Percentiles rank a stretch among this genome's conserved stretches.
Evolutionary conservation across 1,140 invertebrate genomes (phyloP).

Genomic region (Arctopsyche grandis): DNA sequence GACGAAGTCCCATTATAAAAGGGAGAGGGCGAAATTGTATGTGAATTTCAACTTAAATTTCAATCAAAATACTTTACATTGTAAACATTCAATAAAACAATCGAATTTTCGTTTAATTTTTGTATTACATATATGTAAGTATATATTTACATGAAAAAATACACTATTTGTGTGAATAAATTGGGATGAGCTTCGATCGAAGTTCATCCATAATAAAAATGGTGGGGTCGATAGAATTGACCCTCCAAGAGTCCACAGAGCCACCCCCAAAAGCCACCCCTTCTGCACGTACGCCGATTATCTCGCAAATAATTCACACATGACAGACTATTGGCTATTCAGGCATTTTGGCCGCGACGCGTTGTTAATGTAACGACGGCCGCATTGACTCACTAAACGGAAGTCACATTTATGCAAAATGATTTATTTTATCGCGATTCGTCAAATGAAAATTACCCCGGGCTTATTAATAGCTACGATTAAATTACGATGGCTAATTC

Average conservation of each 20-base stretch:
- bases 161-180: too few relatives aligned
- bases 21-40: not conserved
- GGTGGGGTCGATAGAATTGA: not conserved
- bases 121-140: too few relatives aligned
- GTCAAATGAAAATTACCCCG: too few relatives aligned
- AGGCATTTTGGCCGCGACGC: conserved; percentile 51
- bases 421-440: too few relatives aligned
- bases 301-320: conserved; percentile 55
- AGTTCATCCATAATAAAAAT: conserved; percentile 23
- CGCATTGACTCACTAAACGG: conserved; percentile 39
- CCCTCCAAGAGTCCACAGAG: conserved; percentile 15
- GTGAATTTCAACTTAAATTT: too few relatives aligned
- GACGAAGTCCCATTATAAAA: not conserved
- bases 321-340: conserved; percentile 53
- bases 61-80: too few relatives aligned
- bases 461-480: too few relatives aligned
- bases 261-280: conserved; percentile 10
- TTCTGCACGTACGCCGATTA: conserved; percentile 50
- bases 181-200: not conserved
- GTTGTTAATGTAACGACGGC: conserved; percentile 51
- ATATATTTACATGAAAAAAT: too few relatives aligned
- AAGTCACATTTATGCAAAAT: not conserved
- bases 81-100: too few relatives aligned
- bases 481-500: too few relatives aligned
- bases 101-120: too few relatives aligned